Evolutionary conservation across 2,113 vertebrate genomes (phyloP).

Genomic region (Festucalex cinctus): DNA sequence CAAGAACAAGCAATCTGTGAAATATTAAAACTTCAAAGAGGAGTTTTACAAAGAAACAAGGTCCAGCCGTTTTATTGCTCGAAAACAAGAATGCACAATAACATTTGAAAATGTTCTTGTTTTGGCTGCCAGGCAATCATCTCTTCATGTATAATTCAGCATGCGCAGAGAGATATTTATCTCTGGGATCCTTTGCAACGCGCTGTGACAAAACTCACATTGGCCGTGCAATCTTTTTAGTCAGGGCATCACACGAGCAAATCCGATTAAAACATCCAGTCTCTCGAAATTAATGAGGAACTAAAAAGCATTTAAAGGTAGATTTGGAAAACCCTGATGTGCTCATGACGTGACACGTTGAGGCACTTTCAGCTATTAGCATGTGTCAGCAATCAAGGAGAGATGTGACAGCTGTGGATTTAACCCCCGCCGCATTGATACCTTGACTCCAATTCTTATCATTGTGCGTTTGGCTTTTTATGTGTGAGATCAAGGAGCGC

Average conservation of each 20-base stretch:
- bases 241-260: not conserved
- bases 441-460: slow-evolving; percentile 59
- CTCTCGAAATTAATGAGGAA: not conserved
- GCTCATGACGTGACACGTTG: not conserved
- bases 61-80: not conserved
- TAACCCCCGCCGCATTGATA: not conserved
- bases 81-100: slow-evolving; percentile 5
- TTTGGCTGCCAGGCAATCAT: slow-evolving; percentile 8
- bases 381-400: not conserved
- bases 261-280: not conserved
- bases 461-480: slow-evolving; percentile 38
- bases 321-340: not conserved
- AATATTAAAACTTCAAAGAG: slow-evolving; percentile 15
- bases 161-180: slow-evolving; percentile 16
- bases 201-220: slow-evolving; percentile 10
- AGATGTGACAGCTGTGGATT: not conserved
- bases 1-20: slow-evolving; percentile 36
- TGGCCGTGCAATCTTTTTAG: slow-evolving; percentile 1
- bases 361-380: not conserved
- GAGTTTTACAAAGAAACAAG: not conserved
- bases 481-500: slow-evolving; percentile 8
- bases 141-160: slow-evolving; percentile 20
- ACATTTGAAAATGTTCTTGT: slow-evolving; percentile 12
- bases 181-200: slow-evolving; percentile 13
- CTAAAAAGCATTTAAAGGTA: not conserved